These are phyloP conservation scores for Brenthis daphne DNA, from an alignment of 2,888 invertebrate genomes.

Conservation along the genomic window DNA sequence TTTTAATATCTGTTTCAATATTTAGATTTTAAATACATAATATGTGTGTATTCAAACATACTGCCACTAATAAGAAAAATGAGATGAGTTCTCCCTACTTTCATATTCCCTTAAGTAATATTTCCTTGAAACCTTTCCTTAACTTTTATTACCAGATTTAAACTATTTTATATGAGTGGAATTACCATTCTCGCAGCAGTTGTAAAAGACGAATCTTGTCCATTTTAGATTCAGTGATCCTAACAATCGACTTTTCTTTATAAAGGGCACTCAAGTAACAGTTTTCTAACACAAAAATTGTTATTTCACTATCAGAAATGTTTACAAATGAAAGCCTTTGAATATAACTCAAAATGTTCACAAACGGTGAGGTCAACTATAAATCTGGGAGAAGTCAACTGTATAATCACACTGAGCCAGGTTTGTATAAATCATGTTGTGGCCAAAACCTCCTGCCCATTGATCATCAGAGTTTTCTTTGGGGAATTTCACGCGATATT, in stretches of 20 bases:
- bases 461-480: slow-evolving; percentile 42
- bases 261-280: neutral
- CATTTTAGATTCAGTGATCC: neutral
- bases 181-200: neutral
- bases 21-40: no score
- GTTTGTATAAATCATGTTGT: slow-evolving; percentile 47
- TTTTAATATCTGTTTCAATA: no score
- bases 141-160: no score
- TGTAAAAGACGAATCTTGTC: neutral
- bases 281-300: neutral
- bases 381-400: slow-evolving; percentile 48
- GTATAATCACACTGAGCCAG: slow-evolving; percentile 47
- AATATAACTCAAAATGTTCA: slow-evolving; percentile 27
- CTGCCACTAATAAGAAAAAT: no score
- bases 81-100: no score
- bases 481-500: slow-evolving; percentile 28
- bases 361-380: slow-evolving; percentile 42
- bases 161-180: no score
- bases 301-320: neutral
- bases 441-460: slow-evolving; percentile 42
- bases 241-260: no score
- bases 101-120: no score
- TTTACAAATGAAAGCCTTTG: slow-evolving; percentile 16
- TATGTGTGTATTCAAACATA: no score
- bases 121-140: no score